Evolutionary conservation across 2,888 invertebrate species (phyloP).

Genomic region (Apotomis turbidana): DNA sequence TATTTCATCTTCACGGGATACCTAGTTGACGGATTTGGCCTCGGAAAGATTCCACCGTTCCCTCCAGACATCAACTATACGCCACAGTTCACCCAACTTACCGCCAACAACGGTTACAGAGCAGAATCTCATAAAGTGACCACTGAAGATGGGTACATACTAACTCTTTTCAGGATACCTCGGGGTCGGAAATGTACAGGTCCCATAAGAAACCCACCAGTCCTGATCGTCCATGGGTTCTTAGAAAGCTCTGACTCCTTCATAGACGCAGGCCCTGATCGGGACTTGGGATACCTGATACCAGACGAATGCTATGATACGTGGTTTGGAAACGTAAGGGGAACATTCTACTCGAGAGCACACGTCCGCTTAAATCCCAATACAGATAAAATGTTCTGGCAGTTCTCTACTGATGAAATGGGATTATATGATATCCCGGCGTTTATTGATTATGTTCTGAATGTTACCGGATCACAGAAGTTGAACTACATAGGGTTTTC

Average conservation of each 20-base stretch:
- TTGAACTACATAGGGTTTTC: constrained; percentile 28
- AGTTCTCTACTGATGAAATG: constrained; percentile 81
- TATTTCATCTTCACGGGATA: constrained; percentile 4
- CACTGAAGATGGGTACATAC: constrained; percentile 37
- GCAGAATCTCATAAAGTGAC: constrained; percentile 30
- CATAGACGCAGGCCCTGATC: constrained; percentile 24
- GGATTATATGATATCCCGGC: constrained; percentile 87
- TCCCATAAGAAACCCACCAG: constrained; percentile 14
- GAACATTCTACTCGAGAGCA: constrained; percentile 69
- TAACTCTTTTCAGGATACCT: constrained; percentile 36
- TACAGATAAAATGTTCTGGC: constrained; percentile 78
- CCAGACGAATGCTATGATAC: constrained; percentile 51
- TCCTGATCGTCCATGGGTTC: constrained; percentile 33
- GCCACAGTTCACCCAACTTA: constrained; percentile 15
- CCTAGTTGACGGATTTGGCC: not conserved
- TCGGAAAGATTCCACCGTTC: constrained; percentile 10
- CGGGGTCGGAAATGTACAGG: constrained; percentile 7
- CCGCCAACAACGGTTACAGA: constrained; percentile 20
- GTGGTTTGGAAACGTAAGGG: constrained; percentile 50
- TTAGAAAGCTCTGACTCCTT: constrained; percentile 27
- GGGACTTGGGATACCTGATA: constrained; percentile 54
- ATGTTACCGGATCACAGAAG: not conserved
- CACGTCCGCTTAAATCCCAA: constrained; percentile 72
- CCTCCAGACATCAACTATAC: constrained; percentile 28
- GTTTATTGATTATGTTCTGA: constrained; percentile 18